phyloP scores from a whole-genome alignment of 2,888 invertebrate species.

The Ischnura elegans region DNA sequence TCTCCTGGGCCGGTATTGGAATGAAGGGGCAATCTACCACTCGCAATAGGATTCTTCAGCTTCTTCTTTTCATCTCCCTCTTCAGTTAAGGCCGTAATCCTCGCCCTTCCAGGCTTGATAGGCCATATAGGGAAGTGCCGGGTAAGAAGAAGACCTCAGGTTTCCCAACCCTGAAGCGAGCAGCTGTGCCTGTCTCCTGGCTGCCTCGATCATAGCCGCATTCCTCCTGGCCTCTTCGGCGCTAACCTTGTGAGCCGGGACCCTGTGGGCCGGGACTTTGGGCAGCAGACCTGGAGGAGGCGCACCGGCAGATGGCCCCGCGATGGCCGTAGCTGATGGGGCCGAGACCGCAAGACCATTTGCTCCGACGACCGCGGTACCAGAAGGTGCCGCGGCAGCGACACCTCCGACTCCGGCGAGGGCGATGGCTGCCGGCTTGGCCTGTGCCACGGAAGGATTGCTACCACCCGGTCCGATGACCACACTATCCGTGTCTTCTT shows the following conservation, averaged over 20 bases:
- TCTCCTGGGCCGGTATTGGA: not conserved
- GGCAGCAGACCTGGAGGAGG: slow-evolving; percentile 68
- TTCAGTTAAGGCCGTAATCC: not conserved
- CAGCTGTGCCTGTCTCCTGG: not conserved
- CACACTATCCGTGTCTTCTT: slow-evolving; percentile 72
- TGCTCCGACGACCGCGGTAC: slow-evolving; percentile 79
- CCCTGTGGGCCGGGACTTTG: not conserved
- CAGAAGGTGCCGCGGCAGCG: slow-evolving; percentile 78
- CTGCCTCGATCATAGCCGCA: slow-evolving; percentile 37
- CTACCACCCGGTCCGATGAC: slow-evolving; percentile 46
- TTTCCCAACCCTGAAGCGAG: not conserved
- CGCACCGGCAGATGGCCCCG: slow-evolving; percentile 76
- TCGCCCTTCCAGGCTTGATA: not conserved
- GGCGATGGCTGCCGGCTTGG: slow-evolving; percentile 79
- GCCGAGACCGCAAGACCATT: slow-evolving; percentile 79
- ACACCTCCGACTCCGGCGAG: slow-evolving; percentile 79
- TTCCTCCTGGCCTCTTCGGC: slow-evolving; percentile 60
- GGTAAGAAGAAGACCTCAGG: not conserved
- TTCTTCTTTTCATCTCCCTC: not conserved
- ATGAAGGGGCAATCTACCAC: not conserved
- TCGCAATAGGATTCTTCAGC: not conserved
- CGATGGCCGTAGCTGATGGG: slow-evolving; percentile 80
- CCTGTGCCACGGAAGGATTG: slow-evolving; percentile 78
- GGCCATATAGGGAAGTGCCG: not conserved
- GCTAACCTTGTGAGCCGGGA: slow-evolving; percentile 12